These are phyloP conservation scores for Rhinichthys osculus DNA, from an alignment of 2,797 vertebrate species.

Conservation along the genomic window DNA sequence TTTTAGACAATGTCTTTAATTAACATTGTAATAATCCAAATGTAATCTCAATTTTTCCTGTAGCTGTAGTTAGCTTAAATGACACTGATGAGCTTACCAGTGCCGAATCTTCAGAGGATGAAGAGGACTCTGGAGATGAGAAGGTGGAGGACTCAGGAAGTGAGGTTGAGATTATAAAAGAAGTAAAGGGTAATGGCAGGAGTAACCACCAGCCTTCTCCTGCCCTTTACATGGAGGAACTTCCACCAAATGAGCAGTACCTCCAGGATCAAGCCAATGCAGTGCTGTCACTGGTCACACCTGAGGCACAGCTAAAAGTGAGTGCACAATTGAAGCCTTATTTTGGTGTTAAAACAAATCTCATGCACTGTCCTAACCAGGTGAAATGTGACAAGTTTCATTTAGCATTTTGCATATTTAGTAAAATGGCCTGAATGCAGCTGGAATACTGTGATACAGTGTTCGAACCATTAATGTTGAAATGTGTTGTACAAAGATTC, in stretches of 20 bases:
- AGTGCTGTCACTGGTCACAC: conserved; percentile 71
- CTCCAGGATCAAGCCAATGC: conserved; percentile 71
- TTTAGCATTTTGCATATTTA: not conserved
- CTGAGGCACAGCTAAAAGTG: conserved; percentile 65
- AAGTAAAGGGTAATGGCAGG: conserved; percentile 76
- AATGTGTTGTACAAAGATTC: not conserved
- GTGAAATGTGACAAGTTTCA: not conserved
- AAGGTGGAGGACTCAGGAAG: conserved; percentile 73
- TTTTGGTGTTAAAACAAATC: not conserved
- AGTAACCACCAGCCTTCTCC: conserved; percentile 66
- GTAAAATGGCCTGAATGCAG: not conserved
- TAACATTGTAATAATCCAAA: not conserved
- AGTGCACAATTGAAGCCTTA: not conserved
- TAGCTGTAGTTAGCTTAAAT: conserved; percentile 82
- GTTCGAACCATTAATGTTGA: not conserved
- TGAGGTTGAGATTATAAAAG: conserved; percentile 82
- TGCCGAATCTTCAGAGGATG: conserved; percentile 74
- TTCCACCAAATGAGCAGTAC: conserved; percentile 56
- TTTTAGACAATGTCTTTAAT: conserved; percentile 8
- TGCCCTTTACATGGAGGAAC: conserved; percentile 61
- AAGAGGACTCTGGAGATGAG: conserved; percentile 68
- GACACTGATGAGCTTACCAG: conserved; percentile 81
- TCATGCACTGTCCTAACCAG: not conserved
- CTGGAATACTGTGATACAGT: not conserved
- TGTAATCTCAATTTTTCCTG: conserved; percentile 32